Base-by-base conservation (phyloP, 23 tunicate species). In the Phallusia fumigata region DNA sequence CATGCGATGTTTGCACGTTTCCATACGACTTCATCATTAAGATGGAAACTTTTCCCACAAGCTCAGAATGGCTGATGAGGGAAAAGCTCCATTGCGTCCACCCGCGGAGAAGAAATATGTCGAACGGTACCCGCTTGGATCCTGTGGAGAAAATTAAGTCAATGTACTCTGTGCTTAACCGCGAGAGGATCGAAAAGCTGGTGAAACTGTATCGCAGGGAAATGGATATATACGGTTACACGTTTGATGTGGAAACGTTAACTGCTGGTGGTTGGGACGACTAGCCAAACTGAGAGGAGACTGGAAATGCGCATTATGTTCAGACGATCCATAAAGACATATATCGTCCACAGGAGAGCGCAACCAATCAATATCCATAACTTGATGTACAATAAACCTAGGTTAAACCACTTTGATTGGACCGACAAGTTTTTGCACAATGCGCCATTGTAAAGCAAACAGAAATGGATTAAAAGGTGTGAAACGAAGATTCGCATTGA, bases 241-340 rank as follows among this genome's bases (percentile, higher is more conserved):
- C 89, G 22, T 86, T 86, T 73, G 89, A 86, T 40, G 36, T 86
- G 3, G 79, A 79, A 13, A 79, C 84, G 24, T 65, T 79, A 18
- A 86, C 89, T 5, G 89, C 89, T n/a, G 89, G 89, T 26, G 89
- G 89, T 58, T 58, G 69, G 69, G 69, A 58, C 69, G 69, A 58
- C 28, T 58, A 40, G 47, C 10, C 47, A 40, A 10, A 10, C 47
- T 3, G 10, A 40, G n/a, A n/a, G n/a, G n/a, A n/a, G n/a, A n/a
- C n/a, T n/a, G n/a, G n/a, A n/a, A n/a, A n/a, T n/a, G n/a, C n/a
- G n/a, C n/a, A n/a, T n/a, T n/a, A n/a, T n/a, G n/a, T n/a, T n/a
- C n/a, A n/a, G n/a, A n/a, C n/a, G n/a, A n/a, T n/a, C n/a, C n/a
- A n/a, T n/a, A n/a, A n/a, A n/a, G n/a, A n/a, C n/a, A n/a, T n/a